Conservation (phyloP, 2,113 vertebrate species). For the Oplegnathus fasciatus region DNA sequence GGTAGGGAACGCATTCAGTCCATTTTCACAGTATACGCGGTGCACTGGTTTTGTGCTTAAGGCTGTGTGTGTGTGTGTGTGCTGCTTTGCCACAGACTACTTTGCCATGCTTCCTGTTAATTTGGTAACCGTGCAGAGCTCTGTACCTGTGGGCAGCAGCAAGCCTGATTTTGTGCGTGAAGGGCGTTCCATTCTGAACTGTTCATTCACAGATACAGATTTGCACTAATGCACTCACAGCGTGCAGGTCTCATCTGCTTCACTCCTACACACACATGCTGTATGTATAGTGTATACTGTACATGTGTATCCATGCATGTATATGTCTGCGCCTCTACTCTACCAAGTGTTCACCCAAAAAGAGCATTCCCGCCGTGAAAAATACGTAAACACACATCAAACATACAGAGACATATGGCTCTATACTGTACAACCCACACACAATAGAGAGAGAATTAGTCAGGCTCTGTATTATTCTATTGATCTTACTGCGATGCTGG, state of each 20-base stretch:
- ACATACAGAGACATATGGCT: slow-evolving; percentile 27
- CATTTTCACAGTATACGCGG: neutral
- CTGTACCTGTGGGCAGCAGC: slow-evolving; percentile 24
- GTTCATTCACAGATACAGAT: slow-evolving; percentile 42
- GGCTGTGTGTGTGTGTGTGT: slow-evolving; percentile 14
- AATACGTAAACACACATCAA: slow-evolving; percentile 27
- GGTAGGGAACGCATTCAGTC: slow-evolving; percentile 30
- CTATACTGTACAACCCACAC: slow-evolving; percentile 30
- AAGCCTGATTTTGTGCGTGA: slow-evolving; percentile 45
- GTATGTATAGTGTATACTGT: neutral
- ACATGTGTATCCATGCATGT: neutral
- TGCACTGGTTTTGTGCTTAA: neutral
- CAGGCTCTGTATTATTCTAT: slow-evolving; percentile 51
- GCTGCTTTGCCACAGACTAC: neutral
- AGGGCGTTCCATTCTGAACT: slow-evolving; percentile 42
- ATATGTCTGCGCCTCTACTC: neutral
- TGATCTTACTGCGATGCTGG: slow-evolving; percentile 62
- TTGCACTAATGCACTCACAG: neutral
- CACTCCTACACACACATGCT: slow-evolving; percentile 30
- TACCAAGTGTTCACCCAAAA: slow-evolving; percentile 24
- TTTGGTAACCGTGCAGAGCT: slow-evolving; percentile 15
- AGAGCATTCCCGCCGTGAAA: slow-evolving; percentile 16
- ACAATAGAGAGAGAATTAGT: slow-evolving; percentile 50
- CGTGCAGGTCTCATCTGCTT: slow-evolving; percentile 28
- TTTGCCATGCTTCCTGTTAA: neutral